Conservation (phyloP, 35 echinoderm and acorn worm species). For the Heliocidaris tuberculata region DNA sequence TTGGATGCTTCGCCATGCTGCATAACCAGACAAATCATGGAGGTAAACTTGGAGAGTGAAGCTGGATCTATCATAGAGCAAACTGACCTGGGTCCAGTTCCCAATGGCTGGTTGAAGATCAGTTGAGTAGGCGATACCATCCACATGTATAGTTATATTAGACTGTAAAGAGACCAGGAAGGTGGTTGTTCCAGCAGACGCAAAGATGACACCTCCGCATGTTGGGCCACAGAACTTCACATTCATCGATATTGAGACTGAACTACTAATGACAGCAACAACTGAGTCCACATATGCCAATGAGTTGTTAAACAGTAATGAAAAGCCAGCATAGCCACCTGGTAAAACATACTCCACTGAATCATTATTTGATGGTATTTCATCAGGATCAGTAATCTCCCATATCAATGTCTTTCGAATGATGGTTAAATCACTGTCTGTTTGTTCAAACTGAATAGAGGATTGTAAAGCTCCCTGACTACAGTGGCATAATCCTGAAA, state of each 20-base stretch:
- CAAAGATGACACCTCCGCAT: conserved; percentile 78
- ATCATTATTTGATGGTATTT: conserved; percentile 43
- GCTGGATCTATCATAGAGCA: conserved; percentile 61
- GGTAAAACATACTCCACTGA: background rate
- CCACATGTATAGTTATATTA: conserved; percentile 62
- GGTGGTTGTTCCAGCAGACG: conserved; percentile 59
- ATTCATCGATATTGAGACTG: conserved; percentile 63
- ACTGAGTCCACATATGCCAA: conserved; percentile 47
- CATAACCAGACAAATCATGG: conserved; percentile 52
- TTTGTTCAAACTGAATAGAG: background rate
- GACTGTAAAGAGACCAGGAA: conserved; percentile 61
- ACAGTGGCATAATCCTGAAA: background rate
- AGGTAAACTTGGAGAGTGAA: conserved; percentile 66
- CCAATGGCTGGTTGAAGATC: conserved; percentile 50
- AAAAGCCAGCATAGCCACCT: conserved; percentile 62
- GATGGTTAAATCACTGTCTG: conserved; percentile 45
- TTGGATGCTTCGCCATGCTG: conserved; percentile 47
- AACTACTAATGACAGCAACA: background rate
- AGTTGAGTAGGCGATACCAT: conserved; percentile 58
- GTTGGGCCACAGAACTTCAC: conserved; percentile 58
- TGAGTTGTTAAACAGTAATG: conserved; percentile 51
- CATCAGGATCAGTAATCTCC: background rate
- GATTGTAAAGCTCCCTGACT: background rate
- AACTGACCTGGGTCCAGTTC: conserved; percentile 67
- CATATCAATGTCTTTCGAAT: background rate